Base-by-base conservation (phyloP, 2,797 vertebrate species). In the Pempheris klunzingeri region DNA sequence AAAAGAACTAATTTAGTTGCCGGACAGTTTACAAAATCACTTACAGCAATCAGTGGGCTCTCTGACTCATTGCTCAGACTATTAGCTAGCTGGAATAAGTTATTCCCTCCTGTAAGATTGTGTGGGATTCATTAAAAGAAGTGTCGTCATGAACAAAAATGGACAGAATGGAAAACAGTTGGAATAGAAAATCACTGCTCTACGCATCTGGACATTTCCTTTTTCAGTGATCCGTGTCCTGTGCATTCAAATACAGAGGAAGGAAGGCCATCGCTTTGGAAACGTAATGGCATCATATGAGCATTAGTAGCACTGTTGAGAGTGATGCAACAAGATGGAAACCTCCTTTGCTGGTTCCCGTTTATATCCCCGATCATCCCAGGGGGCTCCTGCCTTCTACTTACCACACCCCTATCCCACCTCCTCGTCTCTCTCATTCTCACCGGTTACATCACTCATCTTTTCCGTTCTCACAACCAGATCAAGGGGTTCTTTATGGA, bases 241-340 rank as follows among this genome's bases (percentile, higher is more conserved):
- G 43, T 38, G 49, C 38, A 13, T 70, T 69, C 50, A 47, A 38
- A 82, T 41, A n/a, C 61, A 66, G 28, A 74, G 52, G 67, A 75
- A 54, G 57, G 54, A 54, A 54, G 14, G 24, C n/a, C 24, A 9
- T 71, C 55, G 9, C 44, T 69, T 7, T 22, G 34, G 10, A 59
- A 63, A 66, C 11, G n/a, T 74, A 26, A 72, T 58, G 61, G 58
- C 81, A 30, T 71, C 55, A 75, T 71, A 74, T 71, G 57, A 73
- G 61, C 71, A 30, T 76, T 64, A 71, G 41, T 12, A 60, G 67
- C 57, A 12, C 44, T 55, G 71, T 36, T 74, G 71, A 87, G 84
- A 83, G 83, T 95, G 93, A 94, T 87, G 92, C 91, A 95, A 94
- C 70, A 79, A 85, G 81, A 71, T 75, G 78, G 88, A 94, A 95